Base-by-base conservation (phyloP, 92 coral and sea anemone genomes). In the Scolanthus callimorphus region DNA sequence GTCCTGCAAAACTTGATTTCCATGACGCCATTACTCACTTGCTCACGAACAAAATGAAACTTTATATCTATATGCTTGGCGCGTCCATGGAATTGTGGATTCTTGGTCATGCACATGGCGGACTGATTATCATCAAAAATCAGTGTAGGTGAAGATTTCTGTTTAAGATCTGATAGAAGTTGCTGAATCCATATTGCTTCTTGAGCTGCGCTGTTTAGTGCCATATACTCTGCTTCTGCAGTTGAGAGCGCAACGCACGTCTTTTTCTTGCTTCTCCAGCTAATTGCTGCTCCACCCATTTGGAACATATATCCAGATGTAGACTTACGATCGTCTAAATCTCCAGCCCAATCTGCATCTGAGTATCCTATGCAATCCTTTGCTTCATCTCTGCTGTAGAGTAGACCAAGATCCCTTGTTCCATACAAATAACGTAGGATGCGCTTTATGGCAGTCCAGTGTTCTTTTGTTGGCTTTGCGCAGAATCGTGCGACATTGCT, bases 301-400 rank as follows among this genome's bases (percentile, higher is more conserved):
- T 57, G 67, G 54, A 77, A 77, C 4, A 59, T 60, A 27, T 77
- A 77, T 49, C 77, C 83, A 68, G 63, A 59, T 39, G 60, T 51
- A 34, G 59, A 51, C 28, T 55, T 51, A 28, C 71, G 60, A 63
- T 58, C 77, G 34, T 51, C 50, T 20, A 59, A 31, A 12, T 68
- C 57, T 49, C 76, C 65, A 23, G 76, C 76, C 77, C 82, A 67
- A 38, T 67, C 77, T 31, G 77, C 68, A 75, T 75, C 82, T 53
- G 76, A 56, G 51, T 64, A 67, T 34, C 68, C 82, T 30, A 75
- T 17, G 17, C 66, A 53, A 17, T 13, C 58, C 2, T 48, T 25
- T 17, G 31, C 57, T 17, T 53, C 63, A 25, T 60, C 25, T 43
- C 67, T 60, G 41, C 70, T 52, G 20, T 76, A 45, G 30, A 50